Conservation (phyloP, 2,888 invertebrate species). For the Eurytoma californica region DNA sequence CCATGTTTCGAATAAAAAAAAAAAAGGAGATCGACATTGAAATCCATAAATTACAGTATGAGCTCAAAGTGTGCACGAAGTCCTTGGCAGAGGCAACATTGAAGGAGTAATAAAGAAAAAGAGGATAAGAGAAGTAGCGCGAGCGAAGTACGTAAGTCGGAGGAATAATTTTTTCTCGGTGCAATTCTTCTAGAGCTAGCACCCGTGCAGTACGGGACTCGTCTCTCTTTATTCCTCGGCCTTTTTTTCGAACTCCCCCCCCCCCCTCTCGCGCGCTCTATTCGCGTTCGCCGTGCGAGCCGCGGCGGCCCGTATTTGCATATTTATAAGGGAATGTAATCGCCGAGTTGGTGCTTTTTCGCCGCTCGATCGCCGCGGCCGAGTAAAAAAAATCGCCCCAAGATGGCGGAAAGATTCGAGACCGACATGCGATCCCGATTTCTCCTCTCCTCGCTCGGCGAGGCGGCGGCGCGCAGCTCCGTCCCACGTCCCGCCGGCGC, state of each 20-base stretch:
- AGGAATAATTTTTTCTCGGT: slow-evolving; percentile 39
- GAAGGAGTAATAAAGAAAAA: slow-evolving; percentile 3
- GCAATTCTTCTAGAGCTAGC: slow-evolving; percentile 20
- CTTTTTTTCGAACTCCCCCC: slow-evolving; percentile 50
- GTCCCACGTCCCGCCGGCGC: slow-evolving; percentile 45
- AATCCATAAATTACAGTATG: no score
- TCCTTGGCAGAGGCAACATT: neutral
- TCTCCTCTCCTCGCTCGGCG: slow-evolving; percentile 60
- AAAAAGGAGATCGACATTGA: no score
- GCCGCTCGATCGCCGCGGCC: slow-evolving; percentile 65
- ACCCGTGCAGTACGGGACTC: slow-evolving; percentile 19
- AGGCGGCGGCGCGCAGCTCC: slow-evolving; percentile 20
- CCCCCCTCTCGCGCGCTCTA: slow-evolving; percentile 54
- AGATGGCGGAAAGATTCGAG: slow-evolving; percentile 74
- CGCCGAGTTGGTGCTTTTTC: slow-evolving; percentile 72
- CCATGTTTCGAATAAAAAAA: no score
- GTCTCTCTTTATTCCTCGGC: slow-evolving; percentile 45
- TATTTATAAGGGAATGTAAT: slow-evolving; percentile 75
- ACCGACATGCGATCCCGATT: slow-evolving; percentile 74
- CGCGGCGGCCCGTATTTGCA: slow-evolving; percentile 70
- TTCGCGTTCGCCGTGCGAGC: slow-evolving; percentile 58
- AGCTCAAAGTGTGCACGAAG: no score
- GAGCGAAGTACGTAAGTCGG: slow-evolving; percentile 15
- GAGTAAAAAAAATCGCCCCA: slow-evolving; percentile 68
- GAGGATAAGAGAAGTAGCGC: neutral